phyloP scores from a whole-genome alignment of 2,797 vertebrate species.

The Halcyon smyrnensis region DNA sequence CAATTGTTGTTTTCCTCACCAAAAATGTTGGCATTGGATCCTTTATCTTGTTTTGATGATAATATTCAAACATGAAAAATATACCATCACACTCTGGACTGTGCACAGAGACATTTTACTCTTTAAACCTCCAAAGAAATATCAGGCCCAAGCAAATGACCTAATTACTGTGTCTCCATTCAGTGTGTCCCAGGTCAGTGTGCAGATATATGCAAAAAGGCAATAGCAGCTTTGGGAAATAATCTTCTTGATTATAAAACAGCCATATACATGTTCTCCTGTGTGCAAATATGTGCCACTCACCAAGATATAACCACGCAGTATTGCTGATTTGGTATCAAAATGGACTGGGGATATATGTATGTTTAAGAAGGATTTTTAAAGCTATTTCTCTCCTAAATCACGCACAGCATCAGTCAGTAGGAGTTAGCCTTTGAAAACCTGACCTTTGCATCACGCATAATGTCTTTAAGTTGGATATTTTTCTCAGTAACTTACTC shows the following conservation, averaged over 20 bases:
- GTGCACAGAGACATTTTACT: not conserved
- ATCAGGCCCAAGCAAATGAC: slow-evolving; percentile 43
- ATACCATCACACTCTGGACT: not conserved
- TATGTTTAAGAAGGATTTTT: not conserved
- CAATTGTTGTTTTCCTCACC: slow-evolving; percentile 18
- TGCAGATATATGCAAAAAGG: not conserved
- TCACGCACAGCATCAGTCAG: not conserved
- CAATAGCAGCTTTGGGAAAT: slow-evolving; percentile 23
- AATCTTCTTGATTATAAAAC: not conserved
- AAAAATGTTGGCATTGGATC: slow-evolving; percentile 24
- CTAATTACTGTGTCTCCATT: slow-evolving; percentile 11
- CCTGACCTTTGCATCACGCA: not conserved
- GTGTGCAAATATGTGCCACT: not conserved
- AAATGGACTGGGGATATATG: not conserved
- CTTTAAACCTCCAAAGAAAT: slow-evolving; percentile 46
- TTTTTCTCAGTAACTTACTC: not conserved
- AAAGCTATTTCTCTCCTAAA: not conserved
- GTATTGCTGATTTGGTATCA: not conserved
- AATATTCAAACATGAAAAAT: not conserved
- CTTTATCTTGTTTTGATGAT: not conserved
- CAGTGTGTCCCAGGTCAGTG: not conserved
- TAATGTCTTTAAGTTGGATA: not conserved
- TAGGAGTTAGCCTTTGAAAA: not conserved
- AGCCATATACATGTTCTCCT: not conserved
- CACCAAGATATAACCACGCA: not conserved